Percentiles rank a stretch among this genome's conserved stretches.
Evolutionary conservation across 2,888 invertebrate genomes (phyloP).

Genomic region (Helicoverpa assulta): DNA sequence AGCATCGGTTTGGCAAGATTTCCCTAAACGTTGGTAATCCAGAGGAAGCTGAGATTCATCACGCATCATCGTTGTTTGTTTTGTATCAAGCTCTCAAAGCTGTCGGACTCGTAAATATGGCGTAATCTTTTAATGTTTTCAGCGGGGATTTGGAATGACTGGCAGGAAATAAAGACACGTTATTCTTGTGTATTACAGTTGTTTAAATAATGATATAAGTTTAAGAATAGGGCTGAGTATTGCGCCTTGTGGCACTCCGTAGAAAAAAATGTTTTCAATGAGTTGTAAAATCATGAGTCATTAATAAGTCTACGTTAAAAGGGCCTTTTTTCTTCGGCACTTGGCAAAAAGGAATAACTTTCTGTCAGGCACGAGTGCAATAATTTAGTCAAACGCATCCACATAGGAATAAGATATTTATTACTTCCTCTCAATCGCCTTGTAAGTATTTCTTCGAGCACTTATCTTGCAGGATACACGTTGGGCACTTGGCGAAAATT

Average conservation of each 20-base stretch:
- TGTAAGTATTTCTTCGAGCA: conserved; percentile 16
- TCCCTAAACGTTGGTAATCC: conserved; percentile 62
- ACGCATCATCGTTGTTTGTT: conserved; percentile 57
- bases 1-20: not conserved
- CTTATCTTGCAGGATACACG: conserved; percentile 51
- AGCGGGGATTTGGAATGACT: conserved; percentile 47
- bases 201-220: not conserved
- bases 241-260: not conserved
- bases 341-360: conserved; percentile 28
- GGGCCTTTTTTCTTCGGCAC: not conserved
- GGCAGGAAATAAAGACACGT: conserved; percentile 16
- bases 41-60: conserved; percentile 69
- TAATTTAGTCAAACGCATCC: conserved; percentile 40
- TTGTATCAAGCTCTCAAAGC: conserved; percentile 45
- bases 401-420: conserved; percentile 43
- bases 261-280: no score
- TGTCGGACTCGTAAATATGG: conserved; percentile 41
- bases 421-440: conserved; percentile 48
- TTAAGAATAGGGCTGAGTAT: not conserved
- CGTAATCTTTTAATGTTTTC: conserved; percentile 62
- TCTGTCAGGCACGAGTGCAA: conserved; percentile 25
- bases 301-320: not conserved
- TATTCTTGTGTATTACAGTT: conserved; percentile 4
- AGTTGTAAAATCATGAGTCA: no score
- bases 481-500: conserved; percentile 45